Evolutionary conservation across 53 echinoderm and acorn worm genomes (phyloP).

Genomic region (Mesocentrotus franciscanus): DNA sequence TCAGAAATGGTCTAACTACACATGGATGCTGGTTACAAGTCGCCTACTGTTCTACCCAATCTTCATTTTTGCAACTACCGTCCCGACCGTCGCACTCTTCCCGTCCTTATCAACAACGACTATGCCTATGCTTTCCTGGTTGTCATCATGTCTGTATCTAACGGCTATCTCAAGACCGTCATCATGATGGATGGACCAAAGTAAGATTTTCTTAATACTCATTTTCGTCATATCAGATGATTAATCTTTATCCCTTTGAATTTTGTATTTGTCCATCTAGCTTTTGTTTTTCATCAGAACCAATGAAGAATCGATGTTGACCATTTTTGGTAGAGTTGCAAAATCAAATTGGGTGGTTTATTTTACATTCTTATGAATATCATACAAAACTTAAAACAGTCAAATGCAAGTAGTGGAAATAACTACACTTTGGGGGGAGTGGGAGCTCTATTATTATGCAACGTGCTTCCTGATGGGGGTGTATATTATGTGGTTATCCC

Average conservation of each 20-base stretch:
- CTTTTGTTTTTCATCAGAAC: too few species aligned
- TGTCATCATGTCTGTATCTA: constrained; percentile 77
- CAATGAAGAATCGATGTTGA: too few species aligned
- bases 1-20: constrained; percentile 59
- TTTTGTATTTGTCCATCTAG: background rate
- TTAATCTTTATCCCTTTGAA: background rate
- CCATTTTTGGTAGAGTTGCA: too few species aligned
- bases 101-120: constrained; percentile 87
- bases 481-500: too few species aligned
- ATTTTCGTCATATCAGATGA: background rate
- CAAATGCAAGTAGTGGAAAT: too few species aligned
- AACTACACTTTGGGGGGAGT: too few species aligned
- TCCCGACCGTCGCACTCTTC: constrained; percentile 76
- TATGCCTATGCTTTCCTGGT: constrained; percentile 80
- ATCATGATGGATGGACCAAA: constrained; percentile 95
- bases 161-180: constrained; percentile 90
- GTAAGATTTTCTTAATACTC: constrained; percentile 71
- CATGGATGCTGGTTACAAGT: constrained; percentile 78
- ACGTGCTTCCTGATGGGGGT: too few species aligned
- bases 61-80: constrained; percentile 97
- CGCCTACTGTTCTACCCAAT: constrained; percentile 85
- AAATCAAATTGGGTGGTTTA: too few species aligned
- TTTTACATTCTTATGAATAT: too few species aligned
- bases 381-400: too few species aligned
- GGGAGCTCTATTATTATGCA: too few species aligned